These are phyloP conservation scores for Florisuga fusca DNA, from an alignment of 2,797 vertebrate genomes.

Conservation along the genomic window DNA sequence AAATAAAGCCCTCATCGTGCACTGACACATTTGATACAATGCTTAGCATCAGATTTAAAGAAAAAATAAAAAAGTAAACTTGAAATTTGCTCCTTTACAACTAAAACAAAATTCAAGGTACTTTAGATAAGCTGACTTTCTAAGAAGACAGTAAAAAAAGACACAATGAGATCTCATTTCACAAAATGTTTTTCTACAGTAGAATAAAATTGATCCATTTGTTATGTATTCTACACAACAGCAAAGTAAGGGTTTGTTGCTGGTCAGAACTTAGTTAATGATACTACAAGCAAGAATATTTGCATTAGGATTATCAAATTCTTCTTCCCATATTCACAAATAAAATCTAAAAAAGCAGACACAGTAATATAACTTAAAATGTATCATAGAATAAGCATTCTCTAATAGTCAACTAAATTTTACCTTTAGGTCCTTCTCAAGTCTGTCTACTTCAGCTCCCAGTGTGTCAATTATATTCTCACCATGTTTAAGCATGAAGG, in stretches of 20 bases:
- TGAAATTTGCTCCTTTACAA: background rate
- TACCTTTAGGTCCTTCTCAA: conserved; percentile 98
- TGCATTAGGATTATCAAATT: background rate
- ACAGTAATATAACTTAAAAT: background rate
- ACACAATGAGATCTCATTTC: background rate
- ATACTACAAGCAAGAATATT: background rate
- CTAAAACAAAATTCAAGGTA: background rate
- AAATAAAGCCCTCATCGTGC: background rate
- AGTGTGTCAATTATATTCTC: conserved; percentile 97
- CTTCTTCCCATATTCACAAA: background rate
- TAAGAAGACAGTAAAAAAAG: background rate
- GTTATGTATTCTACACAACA: background rate
- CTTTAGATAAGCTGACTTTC: background rate
- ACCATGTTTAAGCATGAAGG: conserved; percentile 97
- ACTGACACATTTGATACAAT: background rate
- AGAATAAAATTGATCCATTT: background rate
- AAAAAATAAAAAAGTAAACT: background rate
- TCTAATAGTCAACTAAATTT: background rate
- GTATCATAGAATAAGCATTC: background rate
- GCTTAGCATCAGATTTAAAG: background rate
- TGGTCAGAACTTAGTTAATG: background rate
- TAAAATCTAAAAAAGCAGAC: background rate
- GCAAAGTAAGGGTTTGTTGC: background rate
- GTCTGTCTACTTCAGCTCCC: conserved; percentile 95
- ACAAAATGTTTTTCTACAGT: background rate